Base-by-base conservation (phyloP, 1,140 invertebrate species). In the Formica selysi region DNA sequence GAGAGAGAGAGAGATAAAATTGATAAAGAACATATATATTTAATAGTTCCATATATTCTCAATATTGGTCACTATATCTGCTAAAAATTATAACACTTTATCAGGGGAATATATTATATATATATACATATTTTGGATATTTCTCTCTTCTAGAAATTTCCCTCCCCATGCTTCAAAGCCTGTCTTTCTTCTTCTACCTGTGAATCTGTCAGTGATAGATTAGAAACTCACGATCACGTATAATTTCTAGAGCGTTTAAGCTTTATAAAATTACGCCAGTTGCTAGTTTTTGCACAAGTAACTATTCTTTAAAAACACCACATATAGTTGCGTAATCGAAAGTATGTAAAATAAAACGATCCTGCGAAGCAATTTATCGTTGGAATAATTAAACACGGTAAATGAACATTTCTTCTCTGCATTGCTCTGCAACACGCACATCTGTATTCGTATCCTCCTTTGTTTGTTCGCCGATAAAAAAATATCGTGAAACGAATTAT, bases 381-480 rank as follows among this genome's bases (percentile, higher is more conserved):
- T 80, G 41, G 57, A 64, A 29, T 70, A 57, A 51, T 80, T 38
- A 68, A 32, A 13, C 44, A 38, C 10, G 22, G 32, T 16, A 54
- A 7, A 70, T 29, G 29, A 32, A 19, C 5, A n/a, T 71, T 44
- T 61, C 10, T 71, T 81, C 54, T 26, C 44, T 36, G 13, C 44
- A 22, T 29, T 67, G 11, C 38, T 73, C 26, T 44, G 26, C 36
- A 71, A n/a, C n/a, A 44, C 36, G 36, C 67, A 73, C 54, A 61
- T 41, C 19, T 54, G 22, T n/a, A 1, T 29, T 29, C 26, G 8
- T 19, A 29, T 41, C 26, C 10, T 11, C 57, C 19, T 44, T 19
- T 51, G 41, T 85, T 80, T 36, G 41, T 86, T 80, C 65, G 26
- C n/a, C 19, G 36, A n/a, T 59, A 71, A 13, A 51, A 19, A 51